Evolutionary conservation across 2,888 invertebrate genomes (phyloP), one percentile per base, ranked within the genome.

Genomic region (Hirtodrosophila cameraria): DNA sequence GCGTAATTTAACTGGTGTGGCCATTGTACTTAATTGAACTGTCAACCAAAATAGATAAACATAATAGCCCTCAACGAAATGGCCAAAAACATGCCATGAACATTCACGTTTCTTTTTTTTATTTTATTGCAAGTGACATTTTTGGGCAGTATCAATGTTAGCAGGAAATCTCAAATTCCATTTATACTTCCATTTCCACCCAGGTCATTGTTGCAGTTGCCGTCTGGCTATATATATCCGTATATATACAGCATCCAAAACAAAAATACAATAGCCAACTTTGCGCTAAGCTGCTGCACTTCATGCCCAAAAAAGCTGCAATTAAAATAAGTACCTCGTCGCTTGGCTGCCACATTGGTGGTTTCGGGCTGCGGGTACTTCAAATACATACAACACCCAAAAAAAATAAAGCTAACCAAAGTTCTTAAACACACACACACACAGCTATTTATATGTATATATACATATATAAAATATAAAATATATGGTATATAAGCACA

Each of bases 21-120:
- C 73, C 75, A 68, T 84, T 83, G 82, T 72, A 70, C 65, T 84
- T 86, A 83, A 81, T 83, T 83, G 87, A 82, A 81, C 82, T 84
- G 82, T 69, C 87, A 81, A 58, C 73, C 49, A 55, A 68, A 72
- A 78, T 48, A 75, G 62, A 86, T 77, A 80, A 72, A 71, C 60
- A 73, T 69, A 79, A 86, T 60, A 64, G 64, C 38, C 18, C 41
- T 23, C 31, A 23, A 28, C 9, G 27, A 23, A 38, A 42, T 31
- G 35, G 39, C 52, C 31, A 28, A 49, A 70, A 48, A 67, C 27
- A 28, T 4, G 12, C 27, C 33, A 45, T 53, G 65, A 45, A 36
- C 68, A 49, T 25, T 31, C 11, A 8, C 15, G 30, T 18, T 25
- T 36, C n/a, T n/a, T n/a, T n/a, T n/a, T n/a, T n/a, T n/a, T n/a